Evolutionary conservation across 2,888 invertebrate genomes (phyloP).

Genomic region (Scrobipalpa atriplicella): DNA sequence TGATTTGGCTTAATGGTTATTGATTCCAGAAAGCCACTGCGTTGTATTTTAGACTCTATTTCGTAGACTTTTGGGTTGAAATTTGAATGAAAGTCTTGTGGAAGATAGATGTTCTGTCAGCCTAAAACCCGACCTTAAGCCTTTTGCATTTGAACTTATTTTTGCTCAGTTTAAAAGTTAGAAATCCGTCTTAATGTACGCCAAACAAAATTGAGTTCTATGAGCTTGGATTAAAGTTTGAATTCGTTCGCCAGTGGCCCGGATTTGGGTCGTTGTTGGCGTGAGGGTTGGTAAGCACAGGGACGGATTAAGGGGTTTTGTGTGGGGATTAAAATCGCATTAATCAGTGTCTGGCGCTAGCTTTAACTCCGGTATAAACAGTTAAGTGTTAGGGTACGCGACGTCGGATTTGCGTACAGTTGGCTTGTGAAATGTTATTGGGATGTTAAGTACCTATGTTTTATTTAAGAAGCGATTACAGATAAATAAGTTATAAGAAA

Average conservation of each 20-base stretch:
- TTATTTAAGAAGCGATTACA: background rate
- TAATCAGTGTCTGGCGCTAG: constrained; percentile 85
- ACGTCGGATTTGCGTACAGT: constrained; percentile 66
- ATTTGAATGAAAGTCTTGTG: constrained; percentile 38
- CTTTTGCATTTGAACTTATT: constrained; percentile 72
- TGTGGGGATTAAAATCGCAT: constrained; percentile 86
- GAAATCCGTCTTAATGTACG: constrained; percentile 50
- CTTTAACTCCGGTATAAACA: constrained; percentile 81
- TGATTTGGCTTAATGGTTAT: constrained; percentile 76
- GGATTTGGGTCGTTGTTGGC: constrained; percentile 74
- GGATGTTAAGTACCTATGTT: background rate
- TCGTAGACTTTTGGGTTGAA: constrained; percentile 41
- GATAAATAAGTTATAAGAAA: background rate
- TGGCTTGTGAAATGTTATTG: constrained; percentile 30
- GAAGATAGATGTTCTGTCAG: constrained; percentile 46
- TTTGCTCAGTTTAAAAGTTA: constrained; percentile 70
- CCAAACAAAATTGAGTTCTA: constrained; percentile 47
- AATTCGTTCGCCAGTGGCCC: constrained; percentile 47
- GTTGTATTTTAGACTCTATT: constrained; percentile 51
- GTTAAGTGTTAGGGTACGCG: constrained; percentile 80
- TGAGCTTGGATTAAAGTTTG: constrained; percentile 49
- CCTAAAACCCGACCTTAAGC: constrained; percentile 65
- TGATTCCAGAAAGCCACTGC: constrained; percentile 58
- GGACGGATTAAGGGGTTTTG: constrained; percentile 85
- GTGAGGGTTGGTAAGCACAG: constrained; percentile 79